Base-by-base conservation (phyloP, 2,113 vertebrate species). In the Mixornis gularis region DNA sequence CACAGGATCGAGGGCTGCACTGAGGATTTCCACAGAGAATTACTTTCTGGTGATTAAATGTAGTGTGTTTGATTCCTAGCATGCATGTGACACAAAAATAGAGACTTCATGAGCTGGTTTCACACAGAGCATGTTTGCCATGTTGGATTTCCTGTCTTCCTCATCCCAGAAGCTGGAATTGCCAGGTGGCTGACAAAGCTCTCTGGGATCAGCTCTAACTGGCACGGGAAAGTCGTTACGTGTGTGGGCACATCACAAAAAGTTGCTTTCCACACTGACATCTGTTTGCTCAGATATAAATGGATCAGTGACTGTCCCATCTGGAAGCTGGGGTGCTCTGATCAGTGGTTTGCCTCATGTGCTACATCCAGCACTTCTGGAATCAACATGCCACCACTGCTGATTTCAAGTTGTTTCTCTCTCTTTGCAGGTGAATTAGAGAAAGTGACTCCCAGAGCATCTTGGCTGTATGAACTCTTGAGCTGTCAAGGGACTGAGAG, bases 401-500 rank as follows among this genome's bases (percentile, higher is more conserved):
- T 95, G 91, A 55, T 94, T 90, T 96, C 94, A 96, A 91, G 74
- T 72, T 94, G 34, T 70, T 92, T 87, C 58, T 93, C 22, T 92
- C 55, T 90, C 91, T 56, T 92, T 94, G 48, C 95, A 98, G 97
- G 96, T 97, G 95, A 96, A 94, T 94, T 94, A 87, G 79, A 96
- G 91, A 96, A 94, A 96, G 95, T 49, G 92, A 84, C 76, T 96
- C 86, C 95, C 91, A 40, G 90, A 85, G 92, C 90, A 79, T 85
- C 92, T 81, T 92, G 91, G 94, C 96, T 86, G 48, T 90, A 97
- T 97, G 94, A 96, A 92, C 95, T 96, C 96, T n/a, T 97, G 92
- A 97, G 97, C 96, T 97, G 96, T 97, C 97, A 95, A 93, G 96
- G 97, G 98, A 98, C 96, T 94, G 90, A 94, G 96, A 97, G 97